Base-by-base conservation (phyloP, 1,140 invertebrate species). In the Drosophila baimaii region DNA sequence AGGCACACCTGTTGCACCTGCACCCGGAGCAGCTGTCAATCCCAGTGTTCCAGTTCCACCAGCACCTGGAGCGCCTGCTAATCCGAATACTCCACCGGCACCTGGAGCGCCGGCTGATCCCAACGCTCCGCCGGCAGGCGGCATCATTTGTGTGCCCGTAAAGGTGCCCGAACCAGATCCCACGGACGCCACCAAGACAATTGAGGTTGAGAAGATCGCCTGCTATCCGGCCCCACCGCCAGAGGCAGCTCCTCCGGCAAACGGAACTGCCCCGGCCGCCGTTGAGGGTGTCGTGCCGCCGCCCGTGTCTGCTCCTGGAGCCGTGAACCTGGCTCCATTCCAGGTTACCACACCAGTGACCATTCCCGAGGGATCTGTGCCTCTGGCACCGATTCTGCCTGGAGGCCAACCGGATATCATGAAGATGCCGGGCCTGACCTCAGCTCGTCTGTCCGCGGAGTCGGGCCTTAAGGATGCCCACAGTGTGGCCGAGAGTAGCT, bases 311-410 rank as follows among this genome's bases (percentile, higher is more conserved):
- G 47, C 59, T 12, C 21, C 68, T 0, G 82, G 64, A 17, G 25
- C 37, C 5, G 49, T 66, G 58, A 92, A 92, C 56, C 90, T 93
- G 17, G 82, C 79, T 1, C 74, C 82, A 10, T 58, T 90, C 37
- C 69, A 78, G 35, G 70, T 69, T 8, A 76, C 82, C 33, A 89
- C 84, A 2, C 75, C 82, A 1, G 9, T 86, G 8, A 51, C 54
- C 6, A 63, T 91, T 31, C 90, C 91, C 35, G 93, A 93, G 62
- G 93, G 93, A 46, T 94, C 93, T 44, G 82, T 91, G 21, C 83
- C 91, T 0, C 57, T 91, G 41, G 92, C 92, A 9, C 84, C 92
- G 1, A 80, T 94, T 31, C 85, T 90, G 52, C 91, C 92, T n/a
- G 81, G 85, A 12, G 72, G 63, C 1, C 83, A 91, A 33, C 91